Conservation (phyloP, 35 echinoderm and acorn worm genomes). For the Diadema setosum region DNA sequence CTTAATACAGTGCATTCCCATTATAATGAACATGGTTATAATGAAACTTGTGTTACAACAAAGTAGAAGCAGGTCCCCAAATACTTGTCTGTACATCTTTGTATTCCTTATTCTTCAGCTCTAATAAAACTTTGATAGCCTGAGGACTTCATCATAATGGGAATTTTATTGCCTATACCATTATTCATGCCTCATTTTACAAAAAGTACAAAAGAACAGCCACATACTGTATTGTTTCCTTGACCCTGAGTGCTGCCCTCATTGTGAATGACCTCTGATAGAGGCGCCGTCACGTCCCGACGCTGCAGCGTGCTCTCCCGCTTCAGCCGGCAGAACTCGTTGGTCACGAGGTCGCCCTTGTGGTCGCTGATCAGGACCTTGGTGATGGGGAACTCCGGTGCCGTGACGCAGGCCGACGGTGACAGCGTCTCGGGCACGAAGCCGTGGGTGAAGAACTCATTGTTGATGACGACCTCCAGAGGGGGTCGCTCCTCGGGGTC, state of each 20-base stretch:
- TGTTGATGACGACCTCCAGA: slow-evolving; percentile 66
- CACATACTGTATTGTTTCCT: neutral
- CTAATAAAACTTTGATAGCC: too few relatives aligned
- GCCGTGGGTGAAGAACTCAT: slow-evolving; percentile 86
- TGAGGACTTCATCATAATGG: too few relatives aligned
- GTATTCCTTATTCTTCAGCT: too few relatives aligned
- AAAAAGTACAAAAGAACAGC: too few relatives aligned
- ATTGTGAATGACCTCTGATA: slow-evolving; percentile 33
- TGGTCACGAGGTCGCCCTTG: slow-evolving; percentile 69
- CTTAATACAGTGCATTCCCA: too few relatives aligned
- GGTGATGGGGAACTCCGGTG: slow-evolving; percentile 78
- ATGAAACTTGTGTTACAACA: too few relatives aligned
- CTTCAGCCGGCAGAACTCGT: slow-evolving; percentile 79
- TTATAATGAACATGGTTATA: too few relatives aligned
- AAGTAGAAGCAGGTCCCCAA: too few relatives aligned
- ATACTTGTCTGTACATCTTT: too few relatives aligned
- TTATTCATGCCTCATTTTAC: too few relatives aligned
- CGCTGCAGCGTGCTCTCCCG: slow-evolving; percentile 90
- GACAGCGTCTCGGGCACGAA: slow-evolving; percentile 80
- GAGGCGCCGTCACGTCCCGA: slow-evolving; percentile 42
- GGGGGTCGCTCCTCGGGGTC: slow-evolving; percentile 83
- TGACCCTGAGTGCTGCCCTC: neutral
- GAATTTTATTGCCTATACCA: too few relatives aligned
- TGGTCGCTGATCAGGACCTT: slow-evolving; percentile 87
- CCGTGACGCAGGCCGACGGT: slow-evolving; percentile 55